phyloP scores from a whole-genome alignment of 2,113 vertebrate species.

The Chionomys nivalis region DNA sequence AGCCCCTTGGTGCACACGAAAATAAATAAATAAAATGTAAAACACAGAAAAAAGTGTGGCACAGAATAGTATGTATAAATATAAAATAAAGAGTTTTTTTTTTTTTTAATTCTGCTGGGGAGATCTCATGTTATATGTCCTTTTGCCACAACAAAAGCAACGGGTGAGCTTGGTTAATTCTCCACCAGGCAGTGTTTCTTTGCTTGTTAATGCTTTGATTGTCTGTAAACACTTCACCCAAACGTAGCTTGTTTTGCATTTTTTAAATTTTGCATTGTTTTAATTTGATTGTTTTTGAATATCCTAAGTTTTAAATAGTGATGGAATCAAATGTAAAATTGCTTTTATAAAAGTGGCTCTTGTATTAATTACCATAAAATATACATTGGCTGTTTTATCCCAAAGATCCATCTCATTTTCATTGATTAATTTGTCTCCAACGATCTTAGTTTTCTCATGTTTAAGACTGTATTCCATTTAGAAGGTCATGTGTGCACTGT shows the following conservation, averaged over 20 bases:
- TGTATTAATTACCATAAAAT: background rate
- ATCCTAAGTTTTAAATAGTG: background rate
- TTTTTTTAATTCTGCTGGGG: background rate
- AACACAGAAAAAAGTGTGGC: background rate
- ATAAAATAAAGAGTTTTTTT: no score
- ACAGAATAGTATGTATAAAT: background rate
- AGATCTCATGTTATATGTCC: background rate
- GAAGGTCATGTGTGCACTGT: background rate
- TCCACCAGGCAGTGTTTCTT: background rate
- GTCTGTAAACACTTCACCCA: background rate
- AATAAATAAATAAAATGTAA: background rate
- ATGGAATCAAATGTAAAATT: background rate
- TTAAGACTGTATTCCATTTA: background rate
- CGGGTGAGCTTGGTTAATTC: background rate
- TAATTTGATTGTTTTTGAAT: background rate
- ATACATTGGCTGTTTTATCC: background rate
- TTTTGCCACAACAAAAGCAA: background rate
- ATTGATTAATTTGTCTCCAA: background rate
- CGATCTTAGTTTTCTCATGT: background rate
- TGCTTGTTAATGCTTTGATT: background rate
- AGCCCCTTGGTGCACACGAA: background rate
- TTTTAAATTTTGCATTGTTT: background rate
- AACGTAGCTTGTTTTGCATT: background rate
- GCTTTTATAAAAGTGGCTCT: background rate
- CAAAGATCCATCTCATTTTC: background rate